phyloP scores from a whole-genome alignment of 2,888 invertebrate species.

The Amphipyra berbera region DNA sequence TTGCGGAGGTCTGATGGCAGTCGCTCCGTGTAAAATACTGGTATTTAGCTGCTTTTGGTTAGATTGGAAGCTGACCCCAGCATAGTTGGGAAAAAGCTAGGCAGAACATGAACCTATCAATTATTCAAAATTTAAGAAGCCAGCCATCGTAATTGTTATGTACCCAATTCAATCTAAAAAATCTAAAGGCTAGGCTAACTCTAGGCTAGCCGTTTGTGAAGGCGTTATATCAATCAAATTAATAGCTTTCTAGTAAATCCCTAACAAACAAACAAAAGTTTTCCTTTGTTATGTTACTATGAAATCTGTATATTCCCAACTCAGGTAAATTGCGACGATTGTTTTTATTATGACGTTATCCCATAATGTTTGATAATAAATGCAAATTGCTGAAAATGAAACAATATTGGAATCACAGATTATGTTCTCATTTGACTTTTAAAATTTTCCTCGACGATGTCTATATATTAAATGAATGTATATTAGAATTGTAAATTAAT shows the following conservation, averaged over 20 bases:
- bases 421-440: slow-evolving; percentile 68
- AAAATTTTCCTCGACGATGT: slow-evolving; percentile 67
- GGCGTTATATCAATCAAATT: slow-evolving; percentile 12
- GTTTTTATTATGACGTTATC: slow-evolving; percentile 36
- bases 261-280: slow-evolving; percentile 3
- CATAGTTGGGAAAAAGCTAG: no score
- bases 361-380: slow-evolving; percentile 45
- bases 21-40: no score
- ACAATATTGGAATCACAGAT: slow-evolving; percentile 64
- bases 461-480: slow-evolving; percentile 68
- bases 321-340: slow-evolving; percentile 11
- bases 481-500: slow-evolving; percentile 83
- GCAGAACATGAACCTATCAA: no score
- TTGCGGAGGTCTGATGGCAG: no score
- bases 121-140: no score
- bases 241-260: slow-evolving; percentile 8
- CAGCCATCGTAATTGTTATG: no score
- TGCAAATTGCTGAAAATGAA: slow-evolving; percentile 57
- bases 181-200: neutral
- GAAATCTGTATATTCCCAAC: neutral
- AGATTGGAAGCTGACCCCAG: no score
- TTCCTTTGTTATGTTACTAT: neutral
- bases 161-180: no score
- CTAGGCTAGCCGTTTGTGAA: slow-evolving; percentile 14
- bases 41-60: no score